Base-by-base conservation (phyloP, 2,113 vertebrate species). In the Morone chrysops region DNA sequence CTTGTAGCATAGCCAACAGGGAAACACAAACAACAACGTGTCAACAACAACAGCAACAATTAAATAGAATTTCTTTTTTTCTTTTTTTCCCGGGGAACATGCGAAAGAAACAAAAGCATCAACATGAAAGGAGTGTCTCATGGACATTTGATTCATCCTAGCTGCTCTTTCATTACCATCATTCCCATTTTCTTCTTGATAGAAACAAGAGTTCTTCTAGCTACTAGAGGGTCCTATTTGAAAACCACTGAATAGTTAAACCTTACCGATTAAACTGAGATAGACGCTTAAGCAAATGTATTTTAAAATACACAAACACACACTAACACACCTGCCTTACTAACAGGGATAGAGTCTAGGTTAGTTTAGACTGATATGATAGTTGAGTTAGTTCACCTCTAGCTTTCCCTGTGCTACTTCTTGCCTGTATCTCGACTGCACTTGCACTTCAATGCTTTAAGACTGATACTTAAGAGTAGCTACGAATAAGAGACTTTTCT, bases 1-100 rank as follows among this genome's bases (percentile, higher is more conserved):
- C 94, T 95, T 97, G 90, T 97, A 98, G 95, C 84, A 56, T 53
- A 70, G 43, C 65, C 1, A 2, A 70, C 70, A 71, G 57, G 41
- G 56, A 81, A 57, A 65, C 25, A 69, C 59, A 16, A 72, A 63
- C 65, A 75, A 68, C 67, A 68, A 85, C 48, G 59, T 36, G 47
- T 18, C 70, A 82, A 79, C 74, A 80, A 69, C 84, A 82, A 61
- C 62, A 85, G 50, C 72, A 80, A 79, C 74, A 69, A 61, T 20
- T 50, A 45, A 47, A 13, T 13, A 47, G 14, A 16, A 11, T 41
- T 38, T 25, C 3, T 25, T 9, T 14, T 48, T 51, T 20, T 0
- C 47, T 45, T 20, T 7, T 59, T 0, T 48, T 11, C 4, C 43
- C 45, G 53, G 59, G 59, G 43, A 80, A 51, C 56, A 51, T 40